Evolutionary conservation across 1,140 invertebrate genomes (phyloP).

Genomic region (Gryon sp.): DNA sequence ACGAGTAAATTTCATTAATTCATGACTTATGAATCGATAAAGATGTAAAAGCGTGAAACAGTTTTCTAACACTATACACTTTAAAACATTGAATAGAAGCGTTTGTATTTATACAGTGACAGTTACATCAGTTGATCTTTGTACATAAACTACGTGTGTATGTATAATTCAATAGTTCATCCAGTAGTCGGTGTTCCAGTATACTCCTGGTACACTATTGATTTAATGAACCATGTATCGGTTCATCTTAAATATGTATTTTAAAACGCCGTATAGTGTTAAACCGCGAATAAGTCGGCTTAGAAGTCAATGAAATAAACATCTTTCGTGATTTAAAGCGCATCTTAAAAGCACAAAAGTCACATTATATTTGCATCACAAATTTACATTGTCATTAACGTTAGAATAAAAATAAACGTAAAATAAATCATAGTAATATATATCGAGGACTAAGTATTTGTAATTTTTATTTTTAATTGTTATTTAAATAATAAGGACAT

Average conservation of each 20-base stretch:
- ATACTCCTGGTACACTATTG: conserved; percentile 16
- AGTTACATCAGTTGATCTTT: conserved; percentile 30
- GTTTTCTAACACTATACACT: neutral
- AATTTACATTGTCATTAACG: too few species aligned
- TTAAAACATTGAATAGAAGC: conserved; percentile 20
- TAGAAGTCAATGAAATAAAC: conserved; percentile 42
- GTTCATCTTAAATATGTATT: conserved; percentile 43
- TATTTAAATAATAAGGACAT: too few species aligned
- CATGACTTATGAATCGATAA: too few species aligned
- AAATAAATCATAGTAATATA: too few species aligned
- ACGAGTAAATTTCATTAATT: too few species aligned
- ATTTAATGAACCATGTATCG: conserved; percentile 43
- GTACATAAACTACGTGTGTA: conserved; percentile 21
- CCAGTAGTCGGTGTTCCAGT: conserved; percentile 28
- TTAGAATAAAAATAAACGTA: too few species aligned
- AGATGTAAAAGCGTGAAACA: too few species aligned
- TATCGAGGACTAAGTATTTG: too few species aligned
- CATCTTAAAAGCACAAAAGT: neutral
- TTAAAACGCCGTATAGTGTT: conserved; percentile 28
- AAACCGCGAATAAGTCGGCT: conserved; percentile 32
- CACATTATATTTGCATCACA: too few species aligned
- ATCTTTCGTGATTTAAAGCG: conserved; percentile 35
- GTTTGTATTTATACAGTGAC: conserved; percentile 29
- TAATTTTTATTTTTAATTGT: too few species aligned
- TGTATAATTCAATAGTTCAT: conserved; percentile 43